Percentiles rank a stretch among this genome's conserved stretches.
phyloP scores from a whole-genome alignment of 2,113 vertebrate genomes.

The Megaceryle maxima region DNA sequence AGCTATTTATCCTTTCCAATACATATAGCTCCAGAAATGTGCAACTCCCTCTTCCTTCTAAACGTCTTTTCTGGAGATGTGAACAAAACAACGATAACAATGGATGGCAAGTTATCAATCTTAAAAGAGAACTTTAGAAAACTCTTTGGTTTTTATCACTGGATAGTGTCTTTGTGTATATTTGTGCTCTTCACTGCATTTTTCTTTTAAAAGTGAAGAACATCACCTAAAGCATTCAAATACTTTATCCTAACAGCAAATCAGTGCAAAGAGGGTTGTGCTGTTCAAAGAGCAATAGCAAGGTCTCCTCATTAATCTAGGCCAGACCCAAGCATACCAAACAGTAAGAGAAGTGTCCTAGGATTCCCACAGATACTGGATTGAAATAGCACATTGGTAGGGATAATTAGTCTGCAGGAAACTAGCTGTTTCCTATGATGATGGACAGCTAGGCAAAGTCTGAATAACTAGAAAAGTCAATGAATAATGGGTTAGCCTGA shows the following conservation, averaged over 20 bases:
- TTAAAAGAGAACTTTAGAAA: background rate
- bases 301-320: background rate
- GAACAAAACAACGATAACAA: background rate
- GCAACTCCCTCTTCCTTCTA: background rate
- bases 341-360: background rate
- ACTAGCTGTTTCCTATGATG: background rate
- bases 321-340: background rate
- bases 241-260: background rate
- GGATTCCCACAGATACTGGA: background rate
- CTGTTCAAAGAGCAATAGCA: background rate
- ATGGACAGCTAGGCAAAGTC: background rate
- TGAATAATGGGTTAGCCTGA: background rate
- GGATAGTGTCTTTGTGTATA: background rate
- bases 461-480: background rate
- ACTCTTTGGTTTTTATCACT: background rate
- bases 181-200: background rate
- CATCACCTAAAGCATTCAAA: background rate
- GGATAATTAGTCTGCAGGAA: background rate
- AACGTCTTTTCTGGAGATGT: background rate
- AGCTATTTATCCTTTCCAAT: conserved; percentile 26
- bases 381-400: background rate
- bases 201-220: background rate
- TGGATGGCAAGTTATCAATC: background rate
- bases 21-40: background rate
- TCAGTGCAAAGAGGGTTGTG: background rate